Evolutionary conservation across 2,888 invertebrate genomes (phyloP), one percentile per base, ranked within the genome.

Genomic region (Ornithoptera priamus): DNA sequence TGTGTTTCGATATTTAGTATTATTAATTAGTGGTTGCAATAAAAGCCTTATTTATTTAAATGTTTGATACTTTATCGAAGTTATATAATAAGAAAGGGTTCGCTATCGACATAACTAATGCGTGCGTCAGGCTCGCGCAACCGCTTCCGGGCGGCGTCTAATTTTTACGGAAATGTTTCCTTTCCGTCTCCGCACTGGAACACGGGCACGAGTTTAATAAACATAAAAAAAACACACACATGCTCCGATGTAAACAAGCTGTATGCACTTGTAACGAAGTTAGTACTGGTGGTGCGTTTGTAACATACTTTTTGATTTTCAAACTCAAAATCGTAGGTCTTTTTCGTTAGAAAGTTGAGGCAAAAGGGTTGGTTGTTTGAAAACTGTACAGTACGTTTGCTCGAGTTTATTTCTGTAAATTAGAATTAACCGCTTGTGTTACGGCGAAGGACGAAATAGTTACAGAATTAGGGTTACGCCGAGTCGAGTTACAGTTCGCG

Each of bases 121-220:
- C 80, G 80, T 78, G 67, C 71, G 62, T 76, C 76, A 22, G n/a
- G 72, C 80, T 78, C 81, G 84, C 77, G 81, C 79, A 85, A 85
- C 83, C 83, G 83, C 79, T 86, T 84, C 83, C 77, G 71, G 75
- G 65, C 81, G 80, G 75, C 84, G 82, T 85, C 81, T 81, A 83
- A 83, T 85, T 85, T 85, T 84, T 83, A 83, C 85, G 85, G 83
- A 83, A 86, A 83, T 76, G 78, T 84, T 84, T 83, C 81, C 82
- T 88, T 83, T 79, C 81, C 78, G 76, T 73, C 72, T 73, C 75
- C 73, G 76, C 70, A 73, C 70, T 67, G 67, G 57, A 62, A 62
- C 63, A 62, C 63, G 63, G 60, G 63, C 62, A 60, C 62, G 58
- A 71, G 60, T 67, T 69, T 67, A 57, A 60, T 62, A 24, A 61